Base-by-base conservation (phyloP, 2,113 vertebrate genomes). In the Myiozetetes cayanensis region DNA sequence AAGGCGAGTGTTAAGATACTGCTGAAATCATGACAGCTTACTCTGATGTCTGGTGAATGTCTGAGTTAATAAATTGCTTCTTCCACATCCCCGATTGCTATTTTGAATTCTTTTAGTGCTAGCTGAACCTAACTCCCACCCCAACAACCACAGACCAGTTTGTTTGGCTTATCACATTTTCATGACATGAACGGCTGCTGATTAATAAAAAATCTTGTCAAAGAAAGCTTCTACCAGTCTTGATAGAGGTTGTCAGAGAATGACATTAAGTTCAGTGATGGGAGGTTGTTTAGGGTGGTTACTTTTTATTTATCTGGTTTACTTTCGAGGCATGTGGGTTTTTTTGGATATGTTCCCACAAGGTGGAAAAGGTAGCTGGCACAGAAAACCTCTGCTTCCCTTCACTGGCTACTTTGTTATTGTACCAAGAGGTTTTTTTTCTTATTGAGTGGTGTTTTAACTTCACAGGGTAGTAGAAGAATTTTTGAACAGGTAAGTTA, bases 181-280 rank as follows among this genome's bases (percentile, higher is more conserved):
- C 55, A 35, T 77, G 12, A 86, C 73, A 25, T 85, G 68, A 88
- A 66, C 27, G 78, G 89, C 47, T 33, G 83, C n/a, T 49, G 80
- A 95, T 96, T 97, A 96, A 98, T 95, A 96, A 78, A 93, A 97
- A 75, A 75, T 79, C 68, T 78, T 88, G 44, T 33, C 44, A 83
- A 86, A 96, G 4, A 94, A 62, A 47, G 58, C 62, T 96, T 97
- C 93, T 88, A 93, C 96, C 94, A 95, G 47, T 95, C 13, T 70
- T 72, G 24, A 77, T 73, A 63, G 28, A 71, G 30, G 41, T 43
- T 53, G 43, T 31, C 4, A 17, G 23, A 85, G 56, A 82, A 85
- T 1, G 1, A 23, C 25, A 50, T 30, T 49, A 41, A 7, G 5
- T 71, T 82, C 30, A 71, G 14, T 14, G 14, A n/a, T 74, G 10